Percentiles rank a stretch among this genome's conserved stretches.
Evolutionary conservation across 2,797 vertebrate species (phyloP).

Genomic region (Smutsia temminckii): DNA sequence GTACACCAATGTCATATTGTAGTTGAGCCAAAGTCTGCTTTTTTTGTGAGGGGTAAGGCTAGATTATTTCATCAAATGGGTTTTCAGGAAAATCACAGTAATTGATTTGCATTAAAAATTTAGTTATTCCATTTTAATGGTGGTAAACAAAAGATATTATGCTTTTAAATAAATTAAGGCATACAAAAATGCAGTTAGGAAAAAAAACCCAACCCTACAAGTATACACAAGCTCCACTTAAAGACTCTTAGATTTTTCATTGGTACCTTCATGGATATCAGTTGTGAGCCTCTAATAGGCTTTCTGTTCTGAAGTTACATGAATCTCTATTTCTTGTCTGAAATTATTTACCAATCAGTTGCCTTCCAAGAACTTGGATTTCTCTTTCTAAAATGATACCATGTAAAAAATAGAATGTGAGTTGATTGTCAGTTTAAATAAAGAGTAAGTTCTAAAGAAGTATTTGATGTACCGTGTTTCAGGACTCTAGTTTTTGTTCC

Average conservation of each 20-base stretch:
- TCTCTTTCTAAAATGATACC: neutral
- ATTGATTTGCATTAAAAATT: neutral
- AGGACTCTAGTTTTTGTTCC: neutral
- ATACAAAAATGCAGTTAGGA: neutral
- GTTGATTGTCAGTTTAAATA: neutral
- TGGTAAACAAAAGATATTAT: neutral
- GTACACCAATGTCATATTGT: no score
- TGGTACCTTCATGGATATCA: rapidly evolving
- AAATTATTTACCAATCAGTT: neutral
- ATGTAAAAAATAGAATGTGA: neutral
- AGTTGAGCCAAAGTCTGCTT: neutral
- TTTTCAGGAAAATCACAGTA: neutral
- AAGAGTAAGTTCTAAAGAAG: neutral
- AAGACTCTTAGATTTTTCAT: neutral
- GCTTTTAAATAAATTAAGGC: neutral
- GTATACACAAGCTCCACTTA: neutral
- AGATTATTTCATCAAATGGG: neutral
- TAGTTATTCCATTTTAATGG: neutral
- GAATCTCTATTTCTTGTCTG: neutral
- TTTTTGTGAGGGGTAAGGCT: neutral
- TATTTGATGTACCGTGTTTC: neutral
- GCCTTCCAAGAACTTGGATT: neutral
- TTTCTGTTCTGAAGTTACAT: neutral
- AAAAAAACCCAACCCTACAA: neutral
- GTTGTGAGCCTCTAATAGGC: neutral